These are phyloP conservation scores for Heliopora coerulea DNA, from an alignment of 92 coral and sea anemone genomes.

Conservation along the genomic window DNA sequence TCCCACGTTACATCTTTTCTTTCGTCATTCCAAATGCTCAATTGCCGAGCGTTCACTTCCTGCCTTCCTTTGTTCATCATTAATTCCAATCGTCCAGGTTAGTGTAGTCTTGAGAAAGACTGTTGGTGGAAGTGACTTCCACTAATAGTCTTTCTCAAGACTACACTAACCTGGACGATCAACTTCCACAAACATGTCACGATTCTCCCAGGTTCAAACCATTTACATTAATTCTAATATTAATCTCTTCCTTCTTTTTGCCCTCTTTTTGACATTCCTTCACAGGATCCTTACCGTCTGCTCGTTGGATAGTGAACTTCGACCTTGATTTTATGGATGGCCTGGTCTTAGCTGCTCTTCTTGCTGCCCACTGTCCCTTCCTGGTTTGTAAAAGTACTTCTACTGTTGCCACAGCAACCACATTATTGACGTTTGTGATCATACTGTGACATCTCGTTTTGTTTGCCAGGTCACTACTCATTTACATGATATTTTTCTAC, in stretches of 20 bases:
- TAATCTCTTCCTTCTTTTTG: not conserved
- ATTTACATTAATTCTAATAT: not conserved
- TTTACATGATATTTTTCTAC: constrained; percentile 83
- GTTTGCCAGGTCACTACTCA: constrained; percentile 68
- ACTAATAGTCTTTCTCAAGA: too few species aligned
- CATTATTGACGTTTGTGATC: not conserved
- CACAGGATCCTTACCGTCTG: constrained; percentile 74
- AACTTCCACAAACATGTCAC: too few species aligned
- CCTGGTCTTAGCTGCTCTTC: constrained; percentile 84
- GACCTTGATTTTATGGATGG: constrained; percentile 97
- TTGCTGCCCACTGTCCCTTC: constrained; percentile 89
- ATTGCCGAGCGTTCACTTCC: too few species aligned
- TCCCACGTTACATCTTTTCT: too few species aligned
- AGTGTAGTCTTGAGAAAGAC: not conserved
- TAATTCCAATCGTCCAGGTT: not conserved
- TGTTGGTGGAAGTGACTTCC: too few species aligned
- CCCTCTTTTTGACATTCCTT: too few species aligned
- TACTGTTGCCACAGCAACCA: too few species aligned
- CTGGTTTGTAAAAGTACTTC: constrained; percentile 63
- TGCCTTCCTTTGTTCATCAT: too few species aligned
- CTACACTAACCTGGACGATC: too few species aligned
- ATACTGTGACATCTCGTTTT: not conserved
- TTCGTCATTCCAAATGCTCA: too few species aligned
- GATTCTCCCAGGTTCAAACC: too few species aligned
- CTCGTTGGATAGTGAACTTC: constrained; percentile 97